Base-by-base conservation (phyloP, 1,140 invertebrate species). In the Oryzaephilus surinamensis region DNA sequence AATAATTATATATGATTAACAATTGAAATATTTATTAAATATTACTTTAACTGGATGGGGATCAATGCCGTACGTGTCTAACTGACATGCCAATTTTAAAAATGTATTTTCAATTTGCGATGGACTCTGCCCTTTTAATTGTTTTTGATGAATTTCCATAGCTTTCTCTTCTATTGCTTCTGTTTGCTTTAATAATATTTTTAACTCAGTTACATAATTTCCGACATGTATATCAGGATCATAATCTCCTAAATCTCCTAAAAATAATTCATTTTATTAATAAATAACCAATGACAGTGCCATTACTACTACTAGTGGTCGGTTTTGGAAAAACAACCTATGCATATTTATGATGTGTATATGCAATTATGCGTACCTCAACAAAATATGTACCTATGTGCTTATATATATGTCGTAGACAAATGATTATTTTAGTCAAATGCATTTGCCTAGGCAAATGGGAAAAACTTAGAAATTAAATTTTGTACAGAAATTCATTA, bases 41-140 rank as follows among this genome's bases (percentile, higher is more conserved):
- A n/a, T n/a, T 63, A 92, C 91, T 75, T 97, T 97, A n/a, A 97
- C 92, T 33, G 89, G 85, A 73, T 97, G 90, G 2, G 94, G 95
- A 69, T 98, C 94, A 17, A 97, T 84, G 8, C 94, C 95, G 59
- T 97, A 98, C 0, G 93, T 96, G 55, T 97, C 94, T 21, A 97
- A 69, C 37, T 82, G 76, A 18, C 84, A 81, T 12, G 92, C 89
- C 53, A 90, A 81, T 62, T 81, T 84, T 17, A 95, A 70, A 61
- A 95, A 95, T 42, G 79, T 74, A 17, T 73, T 75, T 66, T 94
- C 90, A 3, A 88, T 81, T 57, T 82, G 78, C 41, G 77, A 72
- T 2, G 76, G 74, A 17, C 75, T 75, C 53, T 82, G 74, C 11
- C 78, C 79, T 54, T 79, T 78, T 6, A 86, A 67, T 38, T 77